A percentile compares a stretch with the other conserved stretches of the same genome.
phyloP scores from a whole-genome alignment of 2,113 vertebrate species.

The Motacilla alba region DNA sequence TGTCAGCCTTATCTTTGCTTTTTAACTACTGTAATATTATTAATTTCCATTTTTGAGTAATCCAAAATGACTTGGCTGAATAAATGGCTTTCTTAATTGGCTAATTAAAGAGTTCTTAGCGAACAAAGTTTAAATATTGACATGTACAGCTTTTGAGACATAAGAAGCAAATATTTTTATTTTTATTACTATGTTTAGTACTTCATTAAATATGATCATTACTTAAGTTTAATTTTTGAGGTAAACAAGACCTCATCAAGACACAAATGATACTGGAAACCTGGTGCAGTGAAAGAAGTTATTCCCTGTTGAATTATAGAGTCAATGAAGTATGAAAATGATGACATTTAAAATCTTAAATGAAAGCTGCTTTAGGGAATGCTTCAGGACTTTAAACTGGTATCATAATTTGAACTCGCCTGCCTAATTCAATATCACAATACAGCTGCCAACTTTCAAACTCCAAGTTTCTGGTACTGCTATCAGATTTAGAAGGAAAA shows the following conservation, averaged over 20 bases:
- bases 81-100: background rate
- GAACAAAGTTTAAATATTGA: background rate
- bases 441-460: background rate
- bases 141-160: background rate
- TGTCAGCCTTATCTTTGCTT: background rate
- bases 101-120: background rate
- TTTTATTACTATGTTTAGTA: background rate
- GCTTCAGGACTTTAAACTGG: constrained; percentile 14
- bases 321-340: constrained; percentile 39
- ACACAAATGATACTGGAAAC: background rate
- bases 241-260: constrained; percentile 19
- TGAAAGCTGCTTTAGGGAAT: constrained; percentile 41
- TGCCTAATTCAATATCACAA: background rate
- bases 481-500: background rate
- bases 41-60: background rate
- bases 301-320: constrained; percentile 36
- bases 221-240: background rate
- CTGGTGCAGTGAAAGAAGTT: background rate
- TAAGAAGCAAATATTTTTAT: background rate
- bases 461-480: background rate
- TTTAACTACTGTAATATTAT: background rate
- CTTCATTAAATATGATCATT: background rate
- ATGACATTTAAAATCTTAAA: constrained; percentile 54
- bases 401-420: constrained; percentile 44
- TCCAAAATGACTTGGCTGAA: background rate